phyloP scores from a whole-genome alignment of 1,140 invertebrate genomes.

The Gryllus bimaculatus region DNA sequence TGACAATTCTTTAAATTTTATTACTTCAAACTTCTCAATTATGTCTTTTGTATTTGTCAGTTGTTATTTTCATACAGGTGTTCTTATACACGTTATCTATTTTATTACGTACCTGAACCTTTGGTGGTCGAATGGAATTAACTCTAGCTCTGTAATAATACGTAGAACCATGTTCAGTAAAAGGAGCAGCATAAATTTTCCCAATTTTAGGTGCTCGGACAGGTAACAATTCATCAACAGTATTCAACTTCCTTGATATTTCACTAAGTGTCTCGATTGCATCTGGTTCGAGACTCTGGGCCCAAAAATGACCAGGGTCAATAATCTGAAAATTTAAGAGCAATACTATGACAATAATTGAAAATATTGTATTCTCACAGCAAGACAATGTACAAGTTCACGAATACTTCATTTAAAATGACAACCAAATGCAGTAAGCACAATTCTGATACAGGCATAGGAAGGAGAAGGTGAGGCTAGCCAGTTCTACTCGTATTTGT shows the following conservation, averaged over 20 bases:
- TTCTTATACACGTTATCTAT: background rate
- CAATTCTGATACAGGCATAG: too few species aligned
- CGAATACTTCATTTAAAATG: too few species aligned
- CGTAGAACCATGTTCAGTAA: slow-evolving; percentile 12
- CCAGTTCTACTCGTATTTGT: too few species aligned
- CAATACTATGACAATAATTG: too few species aligned
- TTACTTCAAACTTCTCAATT: too few species aligned
- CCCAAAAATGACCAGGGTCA: slow-evolving; percentile 52
- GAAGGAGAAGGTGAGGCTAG: too few species aligned
- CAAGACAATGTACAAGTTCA: too few species aligned
- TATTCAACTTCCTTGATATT: background rate
- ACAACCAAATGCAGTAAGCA: too few species aligned
- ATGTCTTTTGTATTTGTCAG: too few species aligned
- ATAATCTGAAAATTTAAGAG: slow-evolving; percentile 33
- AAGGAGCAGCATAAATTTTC: slow-evolving; percentile 23
- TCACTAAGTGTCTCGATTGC: background rate
- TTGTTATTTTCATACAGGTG: background rate
- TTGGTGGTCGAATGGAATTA: slow-evolving; percentile 23
- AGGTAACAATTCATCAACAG: background rate
- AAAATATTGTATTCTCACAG: too few species aligned
- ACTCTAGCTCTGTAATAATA: slow-evolving; percentile 31
- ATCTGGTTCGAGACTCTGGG: slow-evolving; percentile 30
- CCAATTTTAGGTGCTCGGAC: slow-evolving; percentile 13
- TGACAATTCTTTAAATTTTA: too few species aligned
- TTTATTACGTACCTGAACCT: background rate